These are phyloP conservation scores for Cephus runcator DNA, from an alignment of 2,888 invertebrate genomes.

Conservation along the genomic window DNA sequence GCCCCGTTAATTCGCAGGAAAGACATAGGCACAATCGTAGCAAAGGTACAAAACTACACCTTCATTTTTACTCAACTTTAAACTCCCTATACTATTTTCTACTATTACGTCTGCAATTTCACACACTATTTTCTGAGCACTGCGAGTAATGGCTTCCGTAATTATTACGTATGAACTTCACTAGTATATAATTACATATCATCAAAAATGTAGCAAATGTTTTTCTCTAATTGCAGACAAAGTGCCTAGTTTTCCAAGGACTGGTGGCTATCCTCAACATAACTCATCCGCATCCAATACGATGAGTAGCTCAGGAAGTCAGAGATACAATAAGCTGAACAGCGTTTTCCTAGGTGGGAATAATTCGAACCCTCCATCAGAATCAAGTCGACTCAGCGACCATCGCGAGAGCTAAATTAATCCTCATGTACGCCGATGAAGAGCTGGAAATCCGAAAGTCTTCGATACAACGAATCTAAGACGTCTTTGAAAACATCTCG, in stretches of 20 bases:
- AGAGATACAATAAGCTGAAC: constrained; percentile 61
- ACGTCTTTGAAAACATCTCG: neutral
- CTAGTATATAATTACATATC: neutral
- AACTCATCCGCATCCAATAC: constrained; percentile 61
- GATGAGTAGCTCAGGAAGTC: constrained; percentile 61
- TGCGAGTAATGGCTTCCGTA: neutral
- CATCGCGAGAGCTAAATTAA: constrained; percentile 58
- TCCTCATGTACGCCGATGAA: constrained; percentile 7
- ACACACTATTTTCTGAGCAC: neutral
- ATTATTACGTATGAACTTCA: neutral
- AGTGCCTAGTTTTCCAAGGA: constrained; percentile 59
- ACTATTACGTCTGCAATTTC: neutral
- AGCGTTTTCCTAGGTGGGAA: constrained; percentile 52
- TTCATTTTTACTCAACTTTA: neutral
- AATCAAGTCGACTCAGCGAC: constrained; percentile 55
- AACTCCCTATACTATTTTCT: neutral
- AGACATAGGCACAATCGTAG: constrained; percentile 60
- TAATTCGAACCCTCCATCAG: constrained; percentile 48
- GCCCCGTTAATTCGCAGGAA: constrained; percentile 58
- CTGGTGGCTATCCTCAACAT: constrained; percentile 55
- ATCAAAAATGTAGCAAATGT: neutral
- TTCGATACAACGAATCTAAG: constrained; percentile 29
- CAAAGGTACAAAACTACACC: constrained; percentile 48
- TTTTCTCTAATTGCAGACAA: constrained; percentile 47
- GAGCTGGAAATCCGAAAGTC: constrained; percentile 15